Evolutionary conservation across 2,797 vertebrate genomes (phyloP), one percentile per base, ranked within the genome.

Genomic region (Platyrinchus mystaceus): DNA sequence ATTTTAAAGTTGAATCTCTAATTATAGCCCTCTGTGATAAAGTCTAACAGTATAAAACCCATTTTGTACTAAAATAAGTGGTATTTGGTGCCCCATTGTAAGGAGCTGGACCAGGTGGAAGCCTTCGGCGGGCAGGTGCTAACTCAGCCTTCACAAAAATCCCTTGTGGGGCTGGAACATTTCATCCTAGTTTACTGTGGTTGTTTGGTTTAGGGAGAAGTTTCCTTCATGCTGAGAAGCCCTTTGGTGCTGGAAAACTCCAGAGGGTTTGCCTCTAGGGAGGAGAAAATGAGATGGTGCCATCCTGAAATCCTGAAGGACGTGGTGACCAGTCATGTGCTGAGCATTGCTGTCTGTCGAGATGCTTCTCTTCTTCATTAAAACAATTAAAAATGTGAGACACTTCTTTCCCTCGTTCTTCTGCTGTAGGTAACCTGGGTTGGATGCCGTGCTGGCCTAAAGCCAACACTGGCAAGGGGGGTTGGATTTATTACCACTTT

Each of bases 401-500:
- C 1, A 1, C 13, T 63, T 28, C 22, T 68, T 80, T 13, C 64
- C 55, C 39, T 92, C 0, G 0, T 41, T 37, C 10, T 30, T 70
- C 56, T 7, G 4, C 22, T 10, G 37, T 4, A 5, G 16, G 26
- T 56, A 28, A 19, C 22, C 2, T 1, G 1, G 21, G 23, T 5
- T 41, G 8, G 77, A 4, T 15, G 68, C 44, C 2, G 4, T 24
- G 59, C 19, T 68, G 58, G 53, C 76, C 46, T 12, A 6, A 70
- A 52, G 39, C 28, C 50, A 41, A 11, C 26, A 59, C 0, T 0
- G 1, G 12, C 8, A 7, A 15, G 13, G 32, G 56, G 19, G 41
- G 16, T 17, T 55, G 78, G 8, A 16, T 82, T 63, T 68, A 28
- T 52, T 15, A 17, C 62, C 0, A 0, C 50, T 7, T 71, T 32